Evolutionary conservation across 92 coral and sea anemone species (phyloP).

Genomic region (Porites lobata): DNA sequence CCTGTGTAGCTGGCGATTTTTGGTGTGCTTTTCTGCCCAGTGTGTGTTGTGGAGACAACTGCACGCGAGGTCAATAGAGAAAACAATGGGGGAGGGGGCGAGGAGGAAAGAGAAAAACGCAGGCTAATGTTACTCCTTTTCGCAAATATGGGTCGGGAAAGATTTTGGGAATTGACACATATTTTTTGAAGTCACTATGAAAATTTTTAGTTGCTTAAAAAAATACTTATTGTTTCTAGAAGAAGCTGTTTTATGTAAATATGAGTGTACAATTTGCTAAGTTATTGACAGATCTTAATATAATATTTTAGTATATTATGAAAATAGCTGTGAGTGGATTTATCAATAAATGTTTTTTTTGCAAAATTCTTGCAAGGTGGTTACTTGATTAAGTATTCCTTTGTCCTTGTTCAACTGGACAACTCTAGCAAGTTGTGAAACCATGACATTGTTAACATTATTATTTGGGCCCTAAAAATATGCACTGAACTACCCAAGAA

Average conservation of each 20-base stretch:
- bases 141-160: no score
- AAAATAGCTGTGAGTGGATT: conserved; percentile 8
- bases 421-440: background rate
- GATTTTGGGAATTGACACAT: background rate
- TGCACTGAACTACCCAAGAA: no score
- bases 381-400: no score
- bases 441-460: background rate
- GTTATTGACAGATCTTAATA: background rate
- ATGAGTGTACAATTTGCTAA: background rate
- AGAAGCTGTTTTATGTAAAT: background rate
- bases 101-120: no score
- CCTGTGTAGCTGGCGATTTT: no score
- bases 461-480: background rate
- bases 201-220: background rate
- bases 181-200: background rate
- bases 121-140: no score
- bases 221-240: conserved; percentile 7
- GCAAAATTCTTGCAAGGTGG: background rate
- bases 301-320: background rate
- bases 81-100: no score
- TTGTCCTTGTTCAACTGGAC: background rate
- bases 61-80: no score
- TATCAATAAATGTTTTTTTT: background rate
- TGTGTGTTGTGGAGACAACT: no score
- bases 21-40: no score